Conservation (phyloP, 2,888 invertebrate genomes). For the Orthonychiurus folsomi region DNA sequence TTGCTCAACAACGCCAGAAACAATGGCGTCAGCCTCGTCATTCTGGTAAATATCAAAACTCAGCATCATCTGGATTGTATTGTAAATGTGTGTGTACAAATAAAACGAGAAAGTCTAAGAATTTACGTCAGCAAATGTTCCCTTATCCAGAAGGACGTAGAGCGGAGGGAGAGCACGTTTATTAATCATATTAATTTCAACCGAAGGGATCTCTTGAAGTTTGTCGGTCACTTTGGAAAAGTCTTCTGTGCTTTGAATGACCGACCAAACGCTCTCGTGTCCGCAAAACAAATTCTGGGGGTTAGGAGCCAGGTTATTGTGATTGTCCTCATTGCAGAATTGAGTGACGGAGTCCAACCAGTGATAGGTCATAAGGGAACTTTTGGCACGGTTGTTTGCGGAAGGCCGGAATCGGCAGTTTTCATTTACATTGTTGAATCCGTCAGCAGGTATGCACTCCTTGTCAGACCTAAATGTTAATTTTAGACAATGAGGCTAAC, state of each 20-base stretch:
- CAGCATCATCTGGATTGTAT: too few species aligned
- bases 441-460: too few species aligned
- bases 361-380: slow-evolving; percentile 31
- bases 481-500: too few species aligned
- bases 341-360: slow-evolving; percentile 30
- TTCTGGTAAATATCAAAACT: too few species aligned
- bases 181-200: not conserved
- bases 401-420: slow-evolving; percentile 28
- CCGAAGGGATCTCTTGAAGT: not conserved
- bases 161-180: not conserved
- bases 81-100: too few species aligned
- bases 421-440: slow-evolving; percentile 14
- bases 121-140: not conserved
- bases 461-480: too few species aligned
- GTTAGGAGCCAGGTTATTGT: slow-evolving; percentile 55
- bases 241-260: slow-evolving; percentile 25
- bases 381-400: slow-evolving; percentile 15
- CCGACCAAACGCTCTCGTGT: slow-evolving; percentile 42
- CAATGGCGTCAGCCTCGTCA: not conserved
- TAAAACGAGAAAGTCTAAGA: too few species aligned
- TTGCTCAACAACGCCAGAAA: too few species aligned
- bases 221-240: slow-evolving; percentile 6
- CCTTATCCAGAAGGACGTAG: not conserved
- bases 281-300: slow-evolving; percentile 58
- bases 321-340: slow-evolving; percentile 55